Percentiles rank a stretch among this genome's conserved stretches.
phyloP scores from a whole-genome alignment of 2,797 vertebrate species.

The Chanos chanos region DNA sequence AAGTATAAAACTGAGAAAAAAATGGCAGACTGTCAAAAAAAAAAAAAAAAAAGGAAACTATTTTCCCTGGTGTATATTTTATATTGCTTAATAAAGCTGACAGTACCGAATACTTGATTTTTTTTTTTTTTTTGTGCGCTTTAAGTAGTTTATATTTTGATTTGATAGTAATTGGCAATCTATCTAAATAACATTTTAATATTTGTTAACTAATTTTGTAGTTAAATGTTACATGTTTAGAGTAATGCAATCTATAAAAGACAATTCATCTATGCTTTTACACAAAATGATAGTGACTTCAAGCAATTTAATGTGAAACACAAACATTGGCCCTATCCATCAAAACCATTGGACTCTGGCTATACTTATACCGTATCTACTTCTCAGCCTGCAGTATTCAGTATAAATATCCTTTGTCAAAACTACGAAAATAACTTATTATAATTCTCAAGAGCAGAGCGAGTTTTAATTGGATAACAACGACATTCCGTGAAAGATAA shows the following conservation, averaged over 20 bases:
- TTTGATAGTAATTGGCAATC: too few relatives aligned
- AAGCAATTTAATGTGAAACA: too few relatives aligned
- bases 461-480: slow-evolving; percentile 55
- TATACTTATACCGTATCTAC: background rate
- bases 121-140: slow-evolving; percentile 34
- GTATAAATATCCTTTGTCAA: slow-evolving; percentile 34
- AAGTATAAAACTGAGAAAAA: slow-evolving; percentile 19
- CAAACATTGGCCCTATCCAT: too few relatives aligned
- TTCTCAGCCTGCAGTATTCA: slow-evolving; percentile 12
- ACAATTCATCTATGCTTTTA: too few relatives aligned
- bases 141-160: too few relatives aligned
- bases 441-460: slow-evolving; percentile 42
- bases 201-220: too few relatives aligned
- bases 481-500: slow-evolving; percentile 45
- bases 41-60: slow-evolving; percentile 58
- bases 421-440: slow-evolving; percentile 39
- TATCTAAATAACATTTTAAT: too few relatives aligned
- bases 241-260: too few relatives aligned
- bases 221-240: too few relatives aligned
- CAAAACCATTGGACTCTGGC: background rate
- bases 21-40: slow-evolving; percentile 32
- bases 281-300: too few relatives aligned
- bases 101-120: slow-evolving; percentile 68
- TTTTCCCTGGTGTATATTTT: slow-evolving; percentile 89
- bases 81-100: slow-evolving; percentile 80